Conservation (phyloP, 2,888 invertebrate species). For the Monopis laevigella region DNA sequence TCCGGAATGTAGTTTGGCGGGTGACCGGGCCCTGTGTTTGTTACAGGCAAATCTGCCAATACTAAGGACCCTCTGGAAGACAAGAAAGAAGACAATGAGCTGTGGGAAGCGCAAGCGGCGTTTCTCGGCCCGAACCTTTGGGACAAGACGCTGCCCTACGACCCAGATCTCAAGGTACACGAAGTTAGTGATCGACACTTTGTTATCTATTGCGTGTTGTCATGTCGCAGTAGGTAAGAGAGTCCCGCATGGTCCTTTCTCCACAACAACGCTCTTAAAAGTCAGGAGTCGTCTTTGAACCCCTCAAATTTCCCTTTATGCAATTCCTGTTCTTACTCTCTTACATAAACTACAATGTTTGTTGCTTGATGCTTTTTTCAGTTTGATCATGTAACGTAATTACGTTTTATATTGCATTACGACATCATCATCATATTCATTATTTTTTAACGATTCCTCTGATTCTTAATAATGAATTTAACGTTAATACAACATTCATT, state of each 20-base stretch:
- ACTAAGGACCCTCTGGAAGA: slow-evolving; percentile 72
- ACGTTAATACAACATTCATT: too few species aligned
- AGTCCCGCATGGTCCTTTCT: slow-evolving; percentile 23
- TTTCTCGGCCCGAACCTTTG: slow-evolving; percentile 96
- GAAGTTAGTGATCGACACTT: slow-evolving; percentile 68
- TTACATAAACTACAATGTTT: too few species aligned
- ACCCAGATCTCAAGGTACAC: slow-evolving; percentile 95
- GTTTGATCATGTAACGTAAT: too few species aligned
- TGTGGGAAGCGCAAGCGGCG: slow-evolving; percentile 95
- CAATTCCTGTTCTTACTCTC: too few species aligned
- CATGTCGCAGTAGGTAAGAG: slow-evolving; percentile 51
- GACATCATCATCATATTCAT: too few species aligned
- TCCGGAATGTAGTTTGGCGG: slow-evolving; percentile 13
- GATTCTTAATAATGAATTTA: too few species aligned
- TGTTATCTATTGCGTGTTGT: slow-evolving; percentile 53
- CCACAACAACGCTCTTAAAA: too few species aligned
- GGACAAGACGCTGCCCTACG: slow-evolving; percentile 93
- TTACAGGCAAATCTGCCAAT: slow-evolving; percentile 72
- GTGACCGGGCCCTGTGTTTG: slow-evolving; percentile 36
- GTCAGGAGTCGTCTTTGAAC: too few species aligned
- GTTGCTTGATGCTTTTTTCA: too few species aligned
- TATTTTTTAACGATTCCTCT: too few species aligned
- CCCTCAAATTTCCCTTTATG: too few species aligned
- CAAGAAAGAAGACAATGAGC: slow-evolving; percentile 84
- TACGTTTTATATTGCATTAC: too few species aligned